Base-by-base conservation (phyloP, 2,888 invertebrate genomes). In the Trissolcus brochymenae region DNA sequence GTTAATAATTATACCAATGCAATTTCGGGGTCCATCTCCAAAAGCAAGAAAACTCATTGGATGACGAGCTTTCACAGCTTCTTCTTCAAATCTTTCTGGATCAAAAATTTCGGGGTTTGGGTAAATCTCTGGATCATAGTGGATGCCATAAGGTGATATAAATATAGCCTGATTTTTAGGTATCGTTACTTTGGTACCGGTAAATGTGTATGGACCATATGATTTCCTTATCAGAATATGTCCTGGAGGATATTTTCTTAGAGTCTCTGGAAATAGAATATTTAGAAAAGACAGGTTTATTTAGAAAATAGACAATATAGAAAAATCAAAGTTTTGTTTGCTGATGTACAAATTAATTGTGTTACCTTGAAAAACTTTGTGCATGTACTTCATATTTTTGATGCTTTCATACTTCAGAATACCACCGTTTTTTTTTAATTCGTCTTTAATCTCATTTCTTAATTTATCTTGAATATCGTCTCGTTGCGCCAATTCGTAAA, bases 211-310 rank as follows among this genome's bases (percentile, higher is more conserved):
- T 13, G 82, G 43, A 0, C 41, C 50, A 3, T 76, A 80, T 35
- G 90, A 86, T 55, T 82, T 80, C 72, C 90, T 84, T 70, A 83
- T 84, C 13, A 90, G 76, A 3, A 83, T 41, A 1, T 84, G 77
- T 0, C 86, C 82, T 2, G 90, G 88, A 56, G 91, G 90, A 81
- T 90, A 90, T 62, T 89, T 87, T 21, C 91, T 83, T n/a, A 91
- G 80, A 0, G 90, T 90, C 82, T 91, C 91, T 84, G 61, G 21
- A 62, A 62, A 53, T 51, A 11, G 17, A 51, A 50, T 50, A 50
- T 50, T 50, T 41, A 13, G 2, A 41, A 41, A 41, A 41, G 6
- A 1, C n/a, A 41, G n/a, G n/a, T n/a, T n/a, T n/a, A n/a, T n/a
- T n/a, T n/a, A n/a, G n/a, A 41, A 13, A 41, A 3, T 50, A 16